phyloP scores from a whole-genome alignment of 2,797 vertebrate species.

The Diglossa cyanea region DNA sequence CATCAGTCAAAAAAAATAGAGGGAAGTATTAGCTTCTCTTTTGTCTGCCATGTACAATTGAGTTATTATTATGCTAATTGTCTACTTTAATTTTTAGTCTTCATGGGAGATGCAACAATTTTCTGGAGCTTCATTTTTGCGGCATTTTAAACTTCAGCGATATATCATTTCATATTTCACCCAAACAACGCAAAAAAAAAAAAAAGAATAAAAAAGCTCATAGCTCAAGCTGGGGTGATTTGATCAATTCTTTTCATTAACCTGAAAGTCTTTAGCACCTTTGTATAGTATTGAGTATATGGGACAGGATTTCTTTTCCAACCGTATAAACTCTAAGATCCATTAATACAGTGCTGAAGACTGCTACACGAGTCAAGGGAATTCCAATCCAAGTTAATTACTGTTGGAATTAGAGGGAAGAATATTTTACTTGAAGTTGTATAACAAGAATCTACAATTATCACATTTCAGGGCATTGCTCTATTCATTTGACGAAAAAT shows the following conservation, averaged over 20 bases:
- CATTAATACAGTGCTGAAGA: constrained; percentile 49
- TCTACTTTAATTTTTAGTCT: constrained; percentile 64
- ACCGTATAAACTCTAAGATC: constrained; percentile 6
- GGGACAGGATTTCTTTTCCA: constrained; percentile 4
- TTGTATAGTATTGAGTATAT: neutral
- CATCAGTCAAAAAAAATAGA: constrained; percentile 65
- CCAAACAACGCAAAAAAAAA: neutral
- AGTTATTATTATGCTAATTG: constrained; percentile 63
- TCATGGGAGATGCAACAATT: constrained; percentile 45
- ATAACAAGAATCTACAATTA: constrained; percentile 35
- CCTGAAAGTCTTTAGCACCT: constrained; percentile 26
- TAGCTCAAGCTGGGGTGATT: neutral
- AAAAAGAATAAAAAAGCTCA: neutral
- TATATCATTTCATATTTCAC: constrained; percentile 16
- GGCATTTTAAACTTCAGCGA: constrained; percentile 27
- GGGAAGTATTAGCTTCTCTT: constrained; percentile 55
- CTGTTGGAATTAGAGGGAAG: constrained; percentile 57
- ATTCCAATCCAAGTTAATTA: constrained; percentile 67
- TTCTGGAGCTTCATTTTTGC: constrained; percentile 35
- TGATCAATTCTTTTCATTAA: constrained; percentile 38
- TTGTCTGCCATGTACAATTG: constrained; percentile 60
- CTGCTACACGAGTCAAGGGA: constrained; percentile 48
- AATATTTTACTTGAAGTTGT: constrained; percentile 36
- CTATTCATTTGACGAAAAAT: constrained; percentile 49
- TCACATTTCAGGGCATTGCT: constrained; percentile 35